Base-by-base conservation (phyloP, 92 coral and sea anemone genomes). In the Micromussa lordhowensis region DNA sequence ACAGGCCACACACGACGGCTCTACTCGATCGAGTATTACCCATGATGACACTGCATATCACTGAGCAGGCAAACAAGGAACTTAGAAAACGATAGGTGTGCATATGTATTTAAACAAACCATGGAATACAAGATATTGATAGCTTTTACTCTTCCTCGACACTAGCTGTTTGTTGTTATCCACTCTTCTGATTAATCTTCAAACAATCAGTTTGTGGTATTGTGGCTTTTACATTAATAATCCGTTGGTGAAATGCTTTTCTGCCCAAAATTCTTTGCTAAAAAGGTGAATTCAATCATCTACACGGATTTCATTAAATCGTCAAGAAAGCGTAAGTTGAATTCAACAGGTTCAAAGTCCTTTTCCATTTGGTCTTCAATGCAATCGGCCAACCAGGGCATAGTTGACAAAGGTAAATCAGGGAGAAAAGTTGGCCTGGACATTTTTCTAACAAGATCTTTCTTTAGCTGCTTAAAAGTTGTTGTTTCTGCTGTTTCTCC, bases 261-360 rank as follows among this genome's bases (percentile, higher is more conserved):
- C 68, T 11, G 11, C n/a, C 4, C 68, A 61, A 11, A 24, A 24
- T 61, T 61, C 12, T n/a, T 24, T 24, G 28, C 68, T 7, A 61
- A 24, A 11, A 19, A 59, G 24, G 28, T 22, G 9, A 61, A 7
- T 61, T 22, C 34, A 14, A 26, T 66, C 71, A 28, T 26, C 71
- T 24, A 26, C 32, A 21, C 71, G 77, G n/a, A 73, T 35, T 34
- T 73, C 26, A 32, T 73, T 10, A 73, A 73, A 35, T 32, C 53
- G 15, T 73, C 78, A 13, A 73, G 78, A 26, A 73, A 73, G 16
- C 49, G 22, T 21, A 73, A 36, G 49, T 73, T 73, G 36, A 73
- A 73, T 22, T 73, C 78, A 73, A 73, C 78, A 2, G 78, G 78
- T 73, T 73, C 78, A 73, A 73, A 73, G 21, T 73, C 19, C n/a